Evolutionary conservation across 1,140 invertebrate species (phyloP), one percentile per base, ranked within the genome.

Genomic region (Potamilus streckersoni): DNA sequence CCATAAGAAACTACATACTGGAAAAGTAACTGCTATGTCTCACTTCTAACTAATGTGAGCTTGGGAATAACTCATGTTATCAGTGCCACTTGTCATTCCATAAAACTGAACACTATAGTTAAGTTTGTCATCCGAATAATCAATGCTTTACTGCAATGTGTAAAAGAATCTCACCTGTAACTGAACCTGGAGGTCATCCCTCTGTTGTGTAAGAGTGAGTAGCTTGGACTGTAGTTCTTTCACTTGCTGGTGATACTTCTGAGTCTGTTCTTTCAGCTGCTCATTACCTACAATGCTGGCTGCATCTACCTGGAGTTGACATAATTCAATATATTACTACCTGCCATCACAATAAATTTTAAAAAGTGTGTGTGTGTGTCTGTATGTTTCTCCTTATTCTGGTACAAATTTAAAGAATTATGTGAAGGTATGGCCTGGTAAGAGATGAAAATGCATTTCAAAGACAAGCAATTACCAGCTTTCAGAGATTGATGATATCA

Each of bases 221-320:
- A 87, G 38, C 38, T 87, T 80, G 14, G 78, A 64, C 57, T 83
- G 62, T 5, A 87, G 64, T 66, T 84, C 84, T 49, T 73, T 69
- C 6, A 86, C 72, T 67, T 88, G 78, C 60, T 82, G 70, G 31
- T 83, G 78, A 71, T 82, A 82, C 69, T 82, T 83, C 31, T 57
- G 67, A 61, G 64, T 83, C 78, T 87, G 82, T 64, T 88, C 84
- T 59, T 89, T 83, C 38, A 90, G 74, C n/a, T 86, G 83, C 65
- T 89, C 85, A 59, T 71, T 85, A 55, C 82, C 82, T 20, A 88
- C 85, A 70, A 87, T 82, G 63, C 74, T 84, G 55, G 84, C 79
- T 23, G 85, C 84, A 80, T 85, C 79, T 64, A 87, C 78, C 86
- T 87, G 68, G 20, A 66, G 31, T 49, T 11, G 14, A 65, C 56